Evolutionary conservation across 1,140 invertebrate genomes (phyloP).

Genomic region (Pachyrhynchus sulphureomaculatus): DNA sequence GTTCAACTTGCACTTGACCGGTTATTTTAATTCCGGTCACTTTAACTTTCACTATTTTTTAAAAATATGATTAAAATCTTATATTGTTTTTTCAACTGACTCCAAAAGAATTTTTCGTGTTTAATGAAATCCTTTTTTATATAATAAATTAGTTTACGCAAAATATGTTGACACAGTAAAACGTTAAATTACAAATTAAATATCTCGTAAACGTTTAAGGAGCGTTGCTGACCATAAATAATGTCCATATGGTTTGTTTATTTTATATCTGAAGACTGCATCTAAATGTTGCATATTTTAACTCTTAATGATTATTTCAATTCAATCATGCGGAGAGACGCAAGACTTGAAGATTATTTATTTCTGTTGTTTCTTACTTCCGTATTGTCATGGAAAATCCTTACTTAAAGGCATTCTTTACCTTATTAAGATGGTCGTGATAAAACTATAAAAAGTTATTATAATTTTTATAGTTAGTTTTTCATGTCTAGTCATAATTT

Average conservation of each 20-base stretch:
- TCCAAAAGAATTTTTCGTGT: too few species aligned
- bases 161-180: not conserved
- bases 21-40: too few species aligned
- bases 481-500: too few species aligned
- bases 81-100: too few species aligned
- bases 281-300: slow-evolving; percentile 3
- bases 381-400: not conserved
- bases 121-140: too few species aligned
- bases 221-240: not conserved
- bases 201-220: not conserved
- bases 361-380: not conserved
- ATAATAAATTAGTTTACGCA: not conserved
- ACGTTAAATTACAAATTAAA: not conserved
- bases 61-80: too few species aligned
- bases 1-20: too few species aligned
- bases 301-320: slow-evolving; percentile 5
- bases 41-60: too few species aligned
- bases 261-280: not conserved
- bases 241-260: not conserved
- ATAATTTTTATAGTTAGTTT: not conserved
- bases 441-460: not conserved
- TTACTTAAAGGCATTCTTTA: not conserved
- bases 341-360: not conserved
- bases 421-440: not conserved
- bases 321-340: not conserved